Conservation (phyloP, 2,113 vertebrate genomes). For the Otocyon megalotis region DNA sequence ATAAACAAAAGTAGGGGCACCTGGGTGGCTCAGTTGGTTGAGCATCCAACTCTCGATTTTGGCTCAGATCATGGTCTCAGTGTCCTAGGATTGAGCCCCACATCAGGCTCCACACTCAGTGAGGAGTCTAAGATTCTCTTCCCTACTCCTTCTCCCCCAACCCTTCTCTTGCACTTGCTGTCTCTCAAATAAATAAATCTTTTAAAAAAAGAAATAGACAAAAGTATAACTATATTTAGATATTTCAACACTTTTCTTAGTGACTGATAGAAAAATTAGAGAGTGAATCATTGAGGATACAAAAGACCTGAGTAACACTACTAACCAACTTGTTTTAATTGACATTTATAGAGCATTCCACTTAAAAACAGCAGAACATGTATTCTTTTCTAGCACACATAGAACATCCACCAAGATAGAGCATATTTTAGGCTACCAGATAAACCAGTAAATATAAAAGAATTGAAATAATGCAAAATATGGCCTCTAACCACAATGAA, state of each 20-base stretch:
- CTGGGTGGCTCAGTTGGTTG: background rate
- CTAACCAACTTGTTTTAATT: background rate
- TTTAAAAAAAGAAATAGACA: background rate
- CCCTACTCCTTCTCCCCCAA: background rate
- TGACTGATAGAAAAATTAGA: background rate
- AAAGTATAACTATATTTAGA: constrained; percentile 20
- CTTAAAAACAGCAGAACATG: background rate
- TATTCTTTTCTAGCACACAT: background rate
- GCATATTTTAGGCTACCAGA: background rate
- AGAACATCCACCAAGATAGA: background rate
- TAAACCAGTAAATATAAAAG: background rate
- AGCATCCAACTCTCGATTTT: background rate
- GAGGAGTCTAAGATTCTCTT: background rate
- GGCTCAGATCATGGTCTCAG: background rate
- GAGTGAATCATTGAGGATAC: background rate
- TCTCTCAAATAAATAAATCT: background rate
- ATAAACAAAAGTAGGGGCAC: background rate
- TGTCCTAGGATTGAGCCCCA: background rate
- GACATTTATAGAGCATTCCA: background rate
- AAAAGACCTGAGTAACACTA: background rate
- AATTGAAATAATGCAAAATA: background rate
- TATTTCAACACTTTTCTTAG: background rate
- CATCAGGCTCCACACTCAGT: background rate
- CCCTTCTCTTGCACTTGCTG: background rate
- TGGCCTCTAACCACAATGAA: background rate